phyloP scores from a whole-genome alignment of 2,797 vertebrate species.

The Hypotaenidia philippensis region DNA sequence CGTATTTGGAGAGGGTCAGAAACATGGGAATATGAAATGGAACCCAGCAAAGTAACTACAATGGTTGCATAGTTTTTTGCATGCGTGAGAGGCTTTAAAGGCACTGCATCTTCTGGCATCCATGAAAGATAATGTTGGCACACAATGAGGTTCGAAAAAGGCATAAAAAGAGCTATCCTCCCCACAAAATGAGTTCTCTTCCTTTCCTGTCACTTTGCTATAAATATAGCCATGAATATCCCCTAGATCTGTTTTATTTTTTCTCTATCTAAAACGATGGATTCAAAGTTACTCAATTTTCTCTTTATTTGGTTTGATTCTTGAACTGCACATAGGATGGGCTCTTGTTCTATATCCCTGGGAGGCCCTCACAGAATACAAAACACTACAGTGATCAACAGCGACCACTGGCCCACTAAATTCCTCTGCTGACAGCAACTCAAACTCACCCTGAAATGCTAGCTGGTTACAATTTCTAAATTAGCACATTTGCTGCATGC shows the following conservation, averaged over 20 bases:
- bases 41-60: conserved; percentile 10
- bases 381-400: conserved; percentile 47
- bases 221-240: conserved; percentile 55
- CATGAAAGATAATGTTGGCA: conserved; percentile 46
- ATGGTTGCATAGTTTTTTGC: background rate
- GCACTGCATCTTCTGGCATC: conserved; percentile 39
- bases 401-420: conserved; percentile 12
- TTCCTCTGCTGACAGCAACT: conserved; percentile 53
- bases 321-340: conserved; percentile 34
- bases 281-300: conserved; percentile 48
- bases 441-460: conserved; percentile 19
- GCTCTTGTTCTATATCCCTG: conserved; percentile 16
- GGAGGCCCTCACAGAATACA: conserved; percentile 44
- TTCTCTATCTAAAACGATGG: background rate
- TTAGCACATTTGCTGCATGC: conserved; percentile 1
- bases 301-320: conserved; percentile 71
- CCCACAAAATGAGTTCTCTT: conserved; percentile 46
- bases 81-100: conserved; percentile 25
- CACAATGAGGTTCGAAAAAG: conserved; percentile 47
- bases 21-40: background rate
- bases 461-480: conserved; percentile 44
- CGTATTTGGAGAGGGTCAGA: background rate
- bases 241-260: conserved; percentile 50
- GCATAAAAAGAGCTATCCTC: conserved; percentile 47
- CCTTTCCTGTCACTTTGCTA: conserved; percentile 49